Evolutionary conservation across 2,888 invertebrate genomes (phyloP).

Genomic region (Rhorus exstirpatorius): DNA sequence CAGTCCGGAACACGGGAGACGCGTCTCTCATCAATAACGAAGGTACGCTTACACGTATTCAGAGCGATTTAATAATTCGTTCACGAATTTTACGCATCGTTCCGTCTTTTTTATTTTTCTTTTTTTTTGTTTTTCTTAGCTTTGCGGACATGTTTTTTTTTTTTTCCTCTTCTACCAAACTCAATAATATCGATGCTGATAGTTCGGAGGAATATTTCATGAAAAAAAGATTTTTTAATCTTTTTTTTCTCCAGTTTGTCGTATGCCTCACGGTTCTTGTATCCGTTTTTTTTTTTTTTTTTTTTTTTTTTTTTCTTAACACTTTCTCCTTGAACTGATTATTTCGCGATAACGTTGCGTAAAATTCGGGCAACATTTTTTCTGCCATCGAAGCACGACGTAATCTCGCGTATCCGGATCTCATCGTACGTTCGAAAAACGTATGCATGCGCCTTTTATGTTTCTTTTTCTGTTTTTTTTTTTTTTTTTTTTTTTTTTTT

Average conservation of each 20-base stretch:
- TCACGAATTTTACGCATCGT: slow-evolving; percentile 49
- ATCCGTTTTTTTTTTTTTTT: no score
- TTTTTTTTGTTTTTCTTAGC: slow-evolving; percentile 9
- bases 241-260: not conserved
- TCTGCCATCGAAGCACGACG: not conserved
- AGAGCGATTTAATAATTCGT: slow-evolving; percentile 54
- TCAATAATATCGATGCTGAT: slow-evolving; percentile 15
- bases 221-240: no score
- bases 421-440: not conserved
- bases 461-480: not conserved
- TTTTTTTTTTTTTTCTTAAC: slow-evolving; percentile 9
- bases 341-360: slow-evolving; percentile 8
- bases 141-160: slow-evolving; percentile 24
- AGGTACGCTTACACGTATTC: slow-evolving; percentile 87
- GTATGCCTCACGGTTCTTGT: no score
- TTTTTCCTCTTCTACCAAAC: no score
- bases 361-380: not conserved
- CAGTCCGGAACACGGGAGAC: slow-evolving; percentile 87
- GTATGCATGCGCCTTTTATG: not conserved
- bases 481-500: not conserved
- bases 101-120: not conserved
- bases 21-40: slow-evolving; percentile 88
- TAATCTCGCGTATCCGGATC: slow-evolving; percentile 13
- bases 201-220: no score
- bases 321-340: not conserved